Evolutionary conservation across 2,888 invertebrate genomes (phyloP).

Genomic region (Scaptomyza caliginosa): DNA sequence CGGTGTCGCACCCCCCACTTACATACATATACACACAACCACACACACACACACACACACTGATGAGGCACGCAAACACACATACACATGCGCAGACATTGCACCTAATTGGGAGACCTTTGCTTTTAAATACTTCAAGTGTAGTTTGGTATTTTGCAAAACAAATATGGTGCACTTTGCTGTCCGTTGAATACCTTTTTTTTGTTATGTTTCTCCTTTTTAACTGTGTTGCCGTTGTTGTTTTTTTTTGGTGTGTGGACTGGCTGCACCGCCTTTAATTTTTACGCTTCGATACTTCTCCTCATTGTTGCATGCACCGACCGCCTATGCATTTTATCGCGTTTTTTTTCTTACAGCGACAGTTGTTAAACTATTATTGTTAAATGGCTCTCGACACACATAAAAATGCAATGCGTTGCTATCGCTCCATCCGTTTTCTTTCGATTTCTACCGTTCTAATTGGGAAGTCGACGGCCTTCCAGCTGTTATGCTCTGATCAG

Average conservation of each 20-base stretch:
- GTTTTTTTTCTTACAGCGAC: slow-evolving; percentile 28
- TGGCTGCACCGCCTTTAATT: slow-evolving; percentile 66
- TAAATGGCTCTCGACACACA: slow-evolving; percentile 39
- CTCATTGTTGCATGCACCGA: slow-evolving; percentile 61
- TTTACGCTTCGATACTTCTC: slow-evolving; percentile 67
- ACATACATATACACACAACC: slow-evolving; percentile 1
- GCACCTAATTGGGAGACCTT: slow-evolving; percentile 37
- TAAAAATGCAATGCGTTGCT: slow-evolving; percentile 55
- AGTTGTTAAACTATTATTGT: slow-evolving; percentile 36
- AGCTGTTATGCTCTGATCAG: slow-evolving; percentile 37
- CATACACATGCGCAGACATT: slow-evolving; percentile 25
- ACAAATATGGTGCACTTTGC: slow-evolving; percentile 37
- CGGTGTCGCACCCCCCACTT: slow-evolving; percentile 8
- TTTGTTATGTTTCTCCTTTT: slow-evolving; percentile 57
- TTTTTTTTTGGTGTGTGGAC: slow-evolving; percentile 31
- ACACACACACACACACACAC: slow-evolving; percentile 3
- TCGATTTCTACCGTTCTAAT: slow-evolving; percentile 36
- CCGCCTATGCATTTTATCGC: slow-evolving; percentile 59
- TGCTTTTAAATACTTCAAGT: slow-evolving; percentile 35
- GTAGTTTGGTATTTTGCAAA: slow-evolving; percentile 31
- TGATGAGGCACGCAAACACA: background rate
- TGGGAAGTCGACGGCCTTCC: slow-evolving; percentile 32
- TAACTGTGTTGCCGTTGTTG: slow-evolving; percentile 38
- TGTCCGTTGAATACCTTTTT: slow-evolving; percentile 58
- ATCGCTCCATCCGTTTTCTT: slow-evolving; percentile 48